Conservation (phyloP, 2,888 invertebrate species). For the Chrysodeixis includens region DNA sequence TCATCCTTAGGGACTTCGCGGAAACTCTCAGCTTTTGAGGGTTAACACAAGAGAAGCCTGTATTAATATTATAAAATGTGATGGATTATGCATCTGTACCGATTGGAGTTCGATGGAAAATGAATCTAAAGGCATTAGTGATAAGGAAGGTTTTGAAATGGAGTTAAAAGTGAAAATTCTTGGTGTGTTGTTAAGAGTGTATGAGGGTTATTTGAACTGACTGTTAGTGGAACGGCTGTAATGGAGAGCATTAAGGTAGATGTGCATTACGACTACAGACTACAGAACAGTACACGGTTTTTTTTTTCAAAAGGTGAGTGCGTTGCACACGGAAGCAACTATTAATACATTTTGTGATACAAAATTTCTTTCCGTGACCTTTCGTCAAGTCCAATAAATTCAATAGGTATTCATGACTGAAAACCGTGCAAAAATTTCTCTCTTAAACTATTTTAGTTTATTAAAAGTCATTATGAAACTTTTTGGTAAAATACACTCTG, state of each 20-base stretch:
- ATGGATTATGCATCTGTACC: constrained; percentile 50
- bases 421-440: too few species aligned
- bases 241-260: constrained; percentile 1
- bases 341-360: too few species aligned
- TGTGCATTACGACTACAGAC: background rate
- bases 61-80: constrained; percentile 47
- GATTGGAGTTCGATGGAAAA: constrained; percentile 13
- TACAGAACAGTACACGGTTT: background rate
- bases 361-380: too few species aligned
- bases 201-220: background rate
- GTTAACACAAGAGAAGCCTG: constrained; percentile 42
- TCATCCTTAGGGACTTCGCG: constrained; percentile 32
- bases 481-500: too few species aligned
- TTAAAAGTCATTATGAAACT: too few species aligned
- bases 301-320: background rate
- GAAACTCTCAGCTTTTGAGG: constrained; percentile 47
- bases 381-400: too few species aligned
- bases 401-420: too few species aligned
- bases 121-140: background rate
- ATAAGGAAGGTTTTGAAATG: background rate
- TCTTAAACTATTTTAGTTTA: too few species aligned
- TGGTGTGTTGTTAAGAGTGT: background rate
- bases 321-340: background rate
- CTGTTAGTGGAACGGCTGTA: background rate
- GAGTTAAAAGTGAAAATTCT: background rate